Evolutionary conservation across 2,113 vertebrate genomes (phyloP).

Genomic region (Rhinolophus ferrumequinum): DNA sequence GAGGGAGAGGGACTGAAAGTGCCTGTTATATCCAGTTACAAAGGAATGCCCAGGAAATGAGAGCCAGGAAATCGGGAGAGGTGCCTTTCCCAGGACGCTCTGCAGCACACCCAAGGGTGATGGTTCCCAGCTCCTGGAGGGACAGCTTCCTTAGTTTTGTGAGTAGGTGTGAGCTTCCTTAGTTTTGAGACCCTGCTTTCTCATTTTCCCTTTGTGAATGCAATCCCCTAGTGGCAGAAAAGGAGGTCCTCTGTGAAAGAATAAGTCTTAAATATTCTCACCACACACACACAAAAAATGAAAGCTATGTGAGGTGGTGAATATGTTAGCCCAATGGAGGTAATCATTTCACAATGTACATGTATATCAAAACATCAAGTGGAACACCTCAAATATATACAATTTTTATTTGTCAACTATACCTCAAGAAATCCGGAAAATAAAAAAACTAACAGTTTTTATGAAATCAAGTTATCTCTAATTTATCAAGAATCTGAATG

Average conservation of each 20-base stretch:
- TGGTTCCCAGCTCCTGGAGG: constrained; percentile 63
- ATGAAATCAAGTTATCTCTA: neutral
- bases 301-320: too few species aligned
- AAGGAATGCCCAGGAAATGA: constrained; percentile 35
- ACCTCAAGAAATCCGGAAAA: neutral
- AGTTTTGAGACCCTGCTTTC: neutral
- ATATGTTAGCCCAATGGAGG: too few species aligned
- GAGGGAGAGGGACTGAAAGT: neutral
- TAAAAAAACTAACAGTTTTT: neutral
- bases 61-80: constrained; percentile 64
- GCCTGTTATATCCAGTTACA: neutral
- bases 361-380: too few species aligned
- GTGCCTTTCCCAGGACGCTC: constrained; percentile 78
- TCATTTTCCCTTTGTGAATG: neutral
- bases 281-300: too few species aligned
- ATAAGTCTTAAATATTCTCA: too few species aligned
- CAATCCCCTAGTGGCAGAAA: neutral
- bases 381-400: too few species aligned
- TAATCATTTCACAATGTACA: too few species aligned
- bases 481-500: neutral
- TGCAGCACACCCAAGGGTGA: constrained; percentile 77
- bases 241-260: neutral
- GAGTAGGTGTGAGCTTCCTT: constrained; percentile 38
- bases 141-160: neutral
- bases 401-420: too few species aligned